Base-by-base conservation (phyloP, 2,113 vertebrate species). In the Lepisosteus osseus region DNA sequence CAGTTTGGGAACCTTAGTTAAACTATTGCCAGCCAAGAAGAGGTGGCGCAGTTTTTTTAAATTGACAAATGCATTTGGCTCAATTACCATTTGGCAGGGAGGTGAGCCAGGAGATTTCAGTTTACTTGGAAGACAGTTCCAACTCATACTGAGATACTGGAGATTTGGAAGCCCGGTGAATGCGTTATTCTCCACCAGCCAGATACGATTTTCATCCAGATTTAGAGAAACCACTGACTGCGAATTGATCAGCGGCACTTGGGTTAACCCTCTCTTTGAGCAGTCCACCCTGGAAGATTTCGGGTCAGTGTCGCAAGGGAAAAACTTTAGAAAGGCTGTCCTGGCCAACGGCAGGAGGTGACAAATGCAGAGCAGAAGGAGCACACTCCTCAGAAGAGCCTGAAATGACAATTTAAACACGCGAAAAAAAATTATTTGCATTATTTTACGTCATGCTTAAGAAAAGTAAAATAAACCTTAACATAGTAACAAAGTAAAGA, bases 21-120 rank as follows among this genome's bases (percentile, higher is more conserved):
- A 83, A 72, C 90, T 89, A 74, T 94, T 93, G 69, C 90, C 90
- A 43, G 84, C 77, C 55, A 94, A 78, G 72, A 81, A 47, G 8
- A 93, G 79, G 57, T 5, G 8, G 11, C 42, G 51, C 47, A 94
- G 84, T 3, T 86, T 80, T 14, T 8, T 40, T 1, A 93, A 78
- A 7, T 14, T 7, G 45, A 75, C 75, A 73, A 94, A 89, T 44
- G 90, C 87, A 62, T 82, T 0, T 0, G 7, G 0, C 14, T 87
- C 54, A 12, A 94, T 90, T 3, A 54, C 17, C 72, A 93, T 42
- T 61, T 76, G 67, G 76, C 91, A 93, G 0, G 65, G 65, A 3
- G 14, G 54, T 4, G 72, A 44, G 13, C 77, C 81, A 3, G 56
- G 7, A 40, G 62, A 42, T 56, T 80, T 83, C 62, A 73, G 67